Evolutionary conservation across 2,888 invertebrate species (phyloP), one percentile per base, ranked within the genome.

Genomic region (Hetaerina titia): DNA sequence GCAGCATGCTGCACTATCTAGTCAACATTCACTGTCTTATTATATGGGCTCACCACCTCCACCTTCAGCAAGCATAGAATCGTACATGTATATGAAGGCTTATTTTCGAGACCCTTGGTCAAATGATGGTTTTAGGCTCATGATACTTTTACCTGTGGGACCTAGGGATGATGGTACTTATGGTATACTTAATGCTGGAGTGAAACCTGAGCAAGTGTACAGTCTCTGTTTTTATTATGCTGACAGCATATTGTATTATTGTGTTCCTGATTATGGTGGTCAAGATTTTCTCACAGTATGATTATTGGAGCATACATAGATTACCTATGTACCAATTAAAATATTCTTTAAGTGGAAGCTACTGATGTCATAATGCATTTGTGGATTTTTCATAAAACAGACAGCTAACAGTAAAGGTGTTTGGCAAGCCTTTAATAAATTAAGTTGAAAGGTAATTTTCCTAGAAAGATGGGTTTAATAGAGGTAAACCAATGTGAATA

Each of bases 131-230:
- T 95, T 90, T 60, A 90, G 95, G 19, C 81, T 95, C 69, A 95
- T 95, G 95, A 90, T 95, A 63, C 69, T 95, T 13, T 57, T 95
- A 81, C 95, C 95, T 1, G 95, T 95, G 69, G 95, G 95, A 9
- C 94, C 69, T 58, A 94, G 95, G 45, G 63, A 87, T 56, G 95
- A 95, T 81, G 95, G 95, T 11, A 95, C 95, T 17, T 95, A 95
- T 81, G 95, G 95, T 22, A 81, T 95, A n/a, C 95, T 95, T 19
- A 88, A 92, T 57, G 69, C 92, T 89, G 90, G 94, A 56, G 95
- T 95, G 9, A 69, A 63, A 45, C 94, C 94, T 15, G 81, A 81
- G 19, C 95, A 95, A 88, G 74, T 88, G 45, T 94, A 95, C 57
- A 92, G 94, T 7, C 95, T 94, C 56, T 94, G 95, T 56, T 87